A percentile compares a stretch with the other conserved stretches of the same genome.
These are phyloP conservation scores for Drosophila elegans DNA, from an alignment of 1,140 invertebrate genomes.

Conservation along the genomic window DNA sequence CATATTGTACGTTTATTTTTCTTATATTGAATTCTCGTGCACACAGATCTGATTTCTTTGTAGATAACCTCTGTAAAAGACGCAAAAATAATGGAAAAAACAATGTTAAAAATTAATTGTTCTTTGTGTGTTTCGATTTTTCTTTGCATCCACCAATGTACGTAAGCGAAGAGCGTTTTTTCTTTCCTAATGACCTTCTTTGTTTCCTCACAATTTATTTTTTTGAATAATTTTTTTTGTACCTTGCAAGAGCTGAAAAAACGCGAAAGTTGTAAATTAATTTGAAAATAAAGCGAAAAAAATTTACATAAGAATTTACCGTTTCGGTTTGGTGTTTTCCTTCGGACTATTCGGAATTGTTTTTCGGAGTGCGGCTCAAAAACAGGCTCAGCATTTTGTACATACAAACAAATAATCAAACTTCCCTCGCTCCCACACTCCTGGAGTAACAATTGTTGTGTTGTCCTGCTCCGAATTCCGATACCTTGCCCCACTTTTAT, in stretches of 20 bases:
- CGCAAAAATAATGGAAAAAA: constrained; percentile 6
- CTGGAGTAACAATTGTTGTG: constrained; percentile 18
- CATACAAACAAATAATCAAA: constrained; percentile 9
- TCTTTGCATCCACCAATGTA: constrained; percentile 19
- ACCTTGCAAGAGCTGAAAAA: constrained; percentile 46
- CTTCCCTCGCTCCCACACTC: not conserved
- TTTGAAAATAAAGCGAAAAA: constrained; percentile 56
- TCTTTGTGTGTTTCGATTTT: constrained; percentile 35
- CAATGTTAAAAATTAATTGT: constrained; percentile 29
- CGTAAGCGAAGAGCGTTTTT: constrained; percentile 21
- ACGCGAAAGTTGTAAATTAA: constrained; percentile 59
- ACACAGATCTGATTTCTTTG: constrained; percentile 23
- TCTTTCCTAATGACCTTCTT: constrained; percentile 13
- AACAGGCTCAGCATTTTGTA: constrained; percentile 27
- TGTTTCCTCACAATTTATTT: constrained; percentile 20
- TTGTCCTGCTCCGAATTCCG: constrained; percentile 6
- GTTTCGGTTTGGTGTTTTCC: constrained; percentile 47
- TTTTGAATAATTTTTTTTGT: constrained; percentile 22
- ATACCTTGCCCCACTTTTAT: not conserved
- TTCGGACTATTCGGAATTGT: constrained; percentile 21
- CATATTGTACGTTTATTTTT: not conserved
- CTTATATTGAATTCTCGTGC: not conserved
- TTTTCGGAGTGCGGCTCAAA: constrained; percentile 29
- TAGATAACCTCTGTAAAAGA: constrained; percentile 35
- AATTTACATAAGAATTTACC: constrained; percentile 44